A percentile compares a stretch with the other conserved stretches of the same genome.
These are phyloP conservation scores for Orthosia gothica DNA, from an alignment of 2,888 invertebrate species.

Conservation along the genomic window DNA sequence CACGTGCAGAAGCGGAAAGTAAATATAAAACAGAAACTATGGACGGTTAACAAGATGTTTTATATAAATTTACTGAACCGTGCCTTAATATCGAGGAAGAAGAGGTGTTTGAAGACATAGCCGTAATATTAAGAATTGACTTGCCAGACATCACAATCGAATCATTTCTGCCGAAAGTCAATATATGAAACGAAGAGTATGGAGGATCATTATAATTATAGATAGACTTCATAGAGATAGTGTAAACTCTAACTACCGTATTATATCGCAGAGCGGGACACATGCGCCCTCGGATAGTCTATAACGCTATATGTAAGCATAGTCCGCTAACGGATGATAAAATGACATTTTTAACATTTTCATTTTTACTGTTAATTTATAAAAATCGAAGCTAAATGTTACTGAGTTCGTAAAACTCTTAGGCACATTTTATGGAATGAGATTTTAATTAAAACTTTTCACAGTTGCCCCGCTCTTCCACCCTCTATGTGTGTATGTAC, in stretches of 20 bases:
- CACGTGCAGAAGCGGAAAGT: slow-evolving; percentile 68
- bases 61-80: slow-evolving; percentile 70
- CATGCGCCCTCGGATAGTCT: slow-evolving; percentile 71
- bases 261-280: slow-evolving; percentile 82
- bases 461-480: slow-evolving; percentile 84
- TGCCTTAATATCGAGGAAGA: slow-evolving; percentile 62
- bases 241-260: slow-evolving; percentile 81
- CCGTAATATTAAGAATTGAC: slow-evolving; percentile 76
- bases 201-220: slow-evolving; percentile 63
- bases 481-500: slow-evolving; percentile 80
- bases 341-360: slow-evolving; percentile 44
- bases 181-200: slow-evolving; percentile 54
- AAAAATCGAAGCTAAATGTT: slow-evolving; percentile 82
- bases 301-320: slow-evolving; percentile 63
- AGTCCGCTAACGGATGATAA: slow-evolving; percentile 64
- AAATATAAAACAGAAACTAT: slow-evolving; percentile 72
- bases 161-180: slow-evolving; percentile 53
- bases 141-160: slow-evolving; percentile 62
- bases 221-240: slow-evolving; percentile 75
- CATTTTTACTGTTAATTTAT: slow-evolving; percentile 60
- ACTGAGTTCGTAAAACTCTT: slow-evolving; percentile 82
- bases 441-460: slow-evolving; percentile 70
- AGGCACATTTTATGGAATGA: slow-evolving; percentile 87
- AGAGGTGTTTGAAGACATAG: slow-evolving; percentile 61
- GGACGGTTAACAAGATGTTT: slow-evolving; percentile 83